Base-by-base conservation (phyloP, 1,140 invertebrate genomes). In the Nephila pilipes region DNA sequence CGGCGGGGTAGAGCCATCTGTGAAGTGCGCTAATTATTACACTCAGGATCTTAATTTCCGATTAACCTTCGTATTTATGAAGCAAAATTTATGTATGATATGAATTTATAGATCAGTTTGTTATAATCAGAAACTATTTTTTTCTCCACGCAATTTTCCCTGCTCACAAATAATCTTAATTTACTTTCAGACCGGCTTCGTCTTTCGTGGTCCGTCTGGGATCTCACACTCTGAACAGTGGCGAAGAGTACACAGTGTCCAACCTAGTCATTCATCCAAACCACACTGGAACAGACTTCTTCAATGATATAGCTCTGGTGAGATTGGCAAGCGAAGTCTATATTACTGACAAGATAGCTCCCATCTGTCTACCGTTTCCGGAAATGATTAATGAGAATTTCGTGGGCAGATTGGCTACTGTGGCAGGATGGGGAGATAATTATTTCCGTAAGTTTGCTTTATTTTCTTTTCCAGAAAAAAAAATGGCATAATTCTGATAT, bases 251-350 rank as follows among this genome's bases (percentile, higher is more conserved):
- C 80, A 79, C 87, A 0, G 93, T 93, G 54, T 63, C 88, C n/a
- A 25, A 60, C 2, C 29, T 93, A 2, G 29, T 93, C 5, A 6
- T 87, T 16, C 93, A 93, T 25, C 22, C 87, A 14, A 91, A 90
- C 54, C 83, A 93, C 83, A 58, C 18, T n/a, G 87, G 87, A 1
- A 36, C 38, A 18, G 87, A 93, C 55, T 87, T 85, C 80, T 85
- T 87, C 88, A 92, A 94, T 69, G 93, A 94, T 46, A 88, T 94
- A 12, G 93, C 93, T 1, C 38, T 94, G 25, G 25, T 94, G 6
- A 20, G 38, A 2, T 25, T 92, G 55, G 57, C 83, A 4, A 69
- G 69, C n/a, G 90, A 81, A 12, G 89, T 89, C 0, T 92, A 54
- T 25, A 32, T 90, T 29, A 90, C 63, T 1, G 88, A 93, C 36